phyloP scores from a whole-genome alignment of 2,888 invertebrate genomes.

The Mantis religiosa region DNA sequence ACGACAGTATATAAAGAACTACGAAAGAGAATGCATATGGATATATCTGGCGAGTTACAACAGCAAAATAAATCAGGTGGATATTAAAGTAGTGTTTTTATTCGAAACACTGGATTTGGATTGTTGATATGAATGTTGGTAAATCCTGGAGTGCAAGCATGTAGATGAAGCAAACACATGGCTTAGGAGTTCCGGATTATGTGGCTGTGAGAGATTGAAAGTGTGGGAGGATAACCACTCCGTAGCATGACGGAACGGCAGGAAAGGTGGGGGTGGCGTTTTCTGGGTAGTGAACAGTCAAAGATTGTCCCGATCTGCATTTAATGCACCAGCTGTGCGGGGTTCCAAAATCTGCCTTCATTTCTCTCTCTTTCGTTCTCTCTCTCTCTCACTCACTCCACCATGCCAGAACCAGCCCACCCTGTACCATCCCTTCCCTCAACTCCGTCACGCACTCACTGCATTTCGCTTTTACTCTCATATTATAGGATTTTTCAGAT shows the following conservation, averaged over 20 bases:
- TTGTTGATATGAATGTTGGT: neutral
- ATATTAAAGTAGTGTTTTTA: no score
- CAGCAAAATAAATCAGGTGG: no score
- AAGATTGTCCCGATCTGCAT: conserved; percentile 17
- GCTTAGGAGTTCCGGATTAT: neutral
- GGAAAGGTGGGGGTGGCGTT: neutral
- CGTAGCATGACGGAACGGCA: neutral
- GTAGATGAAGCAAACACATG: neutral
- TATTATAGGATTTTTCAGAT: conserved; percentile 18
- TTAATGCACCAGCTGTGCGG: conserved; percentile 17
- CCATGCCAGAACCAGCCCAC: neutral
- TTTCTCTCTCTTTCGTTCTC: conserved; percentile 6
- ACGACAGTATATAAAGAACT: no score
- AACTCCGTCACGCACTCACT: neutral
- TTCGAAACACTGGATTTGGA: neutral
- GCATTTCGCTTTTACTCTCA: conserved; percentile 15
- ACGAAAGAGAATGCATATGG: no score
- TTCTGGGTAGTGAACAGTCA: conserved; percentile 8
- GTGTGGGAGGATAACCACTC: neutral
- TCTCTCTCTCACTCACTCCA: neutral
- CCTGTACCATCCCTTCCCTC: neutral
- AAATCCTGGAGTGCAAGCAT: neutral
- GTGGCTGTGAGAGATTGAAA: neutral
- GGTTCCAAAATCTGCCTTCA: conserved; percentile 19
- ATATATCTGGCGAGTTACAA: no score